Conservation (phyloP, 1,140 invertebrate genomes). For the Ruditapes philippinarum region DNA sequence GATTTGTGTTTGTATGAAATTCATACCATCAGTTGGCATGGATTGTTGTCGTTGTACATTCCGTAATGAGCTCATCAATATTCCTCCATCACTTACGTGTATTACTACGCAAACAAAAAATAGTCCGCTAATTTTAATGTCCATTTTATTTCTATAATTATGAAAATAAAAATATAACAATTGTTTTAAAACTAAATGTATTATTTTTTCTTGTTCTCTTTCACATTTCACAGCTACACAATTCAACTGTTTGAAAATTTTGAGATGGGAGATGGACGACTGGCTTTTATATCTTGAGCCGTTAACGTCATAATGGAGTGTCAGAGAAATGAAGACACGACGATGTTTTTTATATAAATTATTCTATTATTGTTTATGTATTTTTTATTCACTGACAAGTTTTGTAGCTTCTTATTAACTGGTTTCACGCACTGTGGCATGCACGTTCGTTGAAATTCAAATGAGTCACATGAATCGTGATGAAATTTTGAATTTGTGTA, state of each 20-base stretch:
- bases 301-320: not conserved
- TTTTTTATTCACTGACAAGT: not conserved
- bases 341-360: not conserved
- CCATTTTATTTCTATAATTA: not conserved
- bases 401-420: not conserved
- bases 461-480: not conserved
- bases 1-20: no score
- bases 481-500: not conserved
- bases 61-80: not conserved
- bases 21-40: no score
- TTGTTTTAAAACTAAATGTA: no score
- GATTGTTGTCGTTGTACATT: not conserved
- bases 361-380: not conserved
- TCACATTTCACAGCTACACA: no score
- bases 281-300: not conserved
- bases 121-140: not conserved
- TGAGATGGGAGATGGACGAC: not conserved
- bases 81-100: not conserved
- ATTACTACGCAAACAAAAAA: not conserved
- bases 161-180: not conserved
- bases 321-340: not conserved
- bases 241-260: not conserved
- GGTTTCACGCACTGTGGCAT: not conserved
- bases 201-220: no score
- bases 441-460: not conserved